Percentiles rank a stretch among this genome's conserved stretches.
These are phyloP conservation scores for Aleiodes leptofemur DNA, from an alignment of 2,888 invertebrate genomes.

Conservation along the genomic window DNA sequence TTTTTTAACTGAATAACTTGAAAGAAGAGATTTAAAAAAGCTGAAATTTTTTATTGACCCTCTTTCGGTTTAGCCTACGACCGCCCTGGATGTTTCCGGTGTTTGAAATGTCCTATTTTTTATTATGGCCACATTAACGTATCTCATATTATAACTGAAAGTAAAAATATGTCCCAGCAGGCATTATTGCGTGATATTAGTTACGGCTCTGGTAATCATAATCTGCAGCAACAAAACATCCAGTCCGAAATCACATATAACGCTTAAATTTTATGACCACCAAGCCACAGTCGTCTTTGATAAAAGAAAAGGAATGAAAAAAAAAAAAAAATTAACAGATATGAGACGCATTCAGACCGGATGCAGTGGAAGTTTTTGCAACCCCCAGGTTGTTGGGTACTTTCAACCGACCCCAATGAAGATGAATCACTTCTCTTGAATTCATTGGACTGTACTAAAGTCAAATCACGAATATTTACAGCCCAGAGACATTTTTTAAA, in stretches of 20 bases:
- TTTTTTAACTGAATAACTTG: slow-evolving; percentile 12
- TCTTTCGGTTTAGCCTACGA: background rate
- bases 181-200: slow-evolving; percentile 71
- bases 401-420: slow-evolving; percentile 46
- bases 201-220: slow-evolving; percentile 71
- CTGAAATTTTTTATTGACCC: background rate
- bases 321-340: slow-evolving; percentile 32
- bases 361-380: slow-evolving; percentile 68
- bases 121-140: slow-evolving; percentile 7
- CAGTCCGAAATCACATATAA: slow-evolving; percentile 65
- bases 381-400: slow-evolving; percentile 48
- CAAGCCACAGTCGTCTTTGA: slow-evolving; percentile 41
- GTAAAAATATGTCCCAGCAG: slow-evolving; percentile 7
- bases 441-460: slow-evolving; percentile 14
- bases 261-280: slow-evolving; percentile 68
- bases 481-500: slow-evolving; percentile 17
- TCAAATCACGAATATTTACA: slow-evolving; percentile 29
- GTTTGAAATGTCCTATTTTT: slow-evolving; percentile 18
- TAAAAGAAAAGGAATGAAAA: background rate
- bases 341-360: slow-evolving; percentile 58
- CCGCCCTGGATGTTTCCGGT: slow-evolving; percentile 29
- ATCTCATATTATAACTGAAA: background rate
- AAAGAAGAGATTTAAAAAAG: slow-evolving; percentile 2
- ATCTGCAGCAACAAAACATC: slow-evolving; percentile 69
- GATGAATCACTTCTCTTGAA: slow-evolving; percentile 44